Evolutionary conservation across 2,113 vertebrate genomes (phyloP).

Genomic region (Desmodus rotundus): DNA sequence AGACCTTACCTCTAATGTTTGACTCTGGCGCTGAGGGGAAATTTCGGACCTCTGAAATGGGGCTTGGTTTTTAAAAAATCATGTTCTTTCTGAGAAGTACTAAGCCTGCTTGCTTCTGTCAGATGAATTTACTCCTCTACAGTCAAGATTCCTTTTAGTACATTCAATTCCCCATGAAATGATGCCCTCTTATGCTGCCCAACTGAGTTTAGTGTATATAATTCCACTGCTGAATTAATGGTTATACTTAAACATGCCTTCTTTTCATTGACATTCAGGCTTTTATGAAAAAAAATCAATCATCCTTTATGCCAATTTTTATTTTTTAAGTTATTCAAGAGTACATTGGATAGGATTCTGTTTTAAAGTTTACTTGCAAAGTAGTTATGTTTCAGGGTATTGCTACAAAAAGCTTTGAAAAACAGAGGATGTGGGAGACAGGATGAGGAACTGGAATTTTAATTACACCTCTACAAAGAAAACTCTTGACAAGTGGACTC

Average conservation of each 20-base stretch:
- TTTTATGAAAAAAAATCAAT: conserved; percentile 16
- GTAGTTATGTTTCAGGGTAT: conserved; percentile 26
- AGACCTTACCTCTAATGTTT: background rate
- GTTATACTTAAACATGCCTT: background rate
- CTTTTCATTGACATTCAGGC: background rate
- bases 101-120: background rate
- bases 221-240: background rate
- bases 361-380: conserved; percentile 38
- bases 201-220: background rate
- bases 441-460: conserved; percentile 16
- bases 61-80: background rate
- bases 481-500: conserved; percentile 11
- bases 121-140: conserved; percentile 23
- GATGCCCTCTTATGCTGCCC: background rate
- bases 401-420: conserved; percentile 41
- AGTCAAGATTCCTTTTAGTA: background rate
- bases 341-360: background rate
- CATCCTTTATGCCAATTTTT: background rate
- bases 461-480: conserved; percentile 32
- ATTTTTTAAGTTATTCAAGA: conserved; percentile 17
- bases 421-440: conserved; percentile 16
- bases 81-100: background rate
- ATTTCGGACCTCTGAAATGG: conserved; percentile 13
- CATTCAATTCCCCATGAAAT: background rate
- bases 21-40: background rate